These are phyloP conservation scores for Drosophila kepulauana DNA, from an alignment of 1,140 invertebrate genomes.

Conservation along the genomic window DNA sequence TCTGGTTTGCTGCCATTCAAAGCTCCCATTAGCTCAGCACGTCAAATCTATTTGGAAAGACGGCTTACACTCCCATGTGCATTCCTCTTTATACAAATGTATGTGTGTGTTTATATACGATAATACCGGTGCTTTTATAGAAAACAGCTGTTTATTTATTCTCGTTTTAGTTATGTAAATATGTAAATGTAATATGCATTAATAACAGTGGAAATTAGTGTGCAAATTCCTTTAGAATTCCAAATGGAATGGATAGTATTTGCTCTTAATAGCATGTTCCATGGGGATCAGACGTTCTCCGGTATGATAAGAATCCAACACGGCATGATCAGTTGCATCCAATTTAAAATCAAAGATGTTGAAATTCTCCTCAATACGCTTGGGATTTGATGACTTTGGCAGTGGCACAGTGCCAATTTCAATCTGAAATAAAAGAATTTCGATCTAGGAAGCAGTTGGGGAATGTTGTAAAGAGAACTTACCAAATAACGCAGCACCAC, in stretches of 20 bases:
- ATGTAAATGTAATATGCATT: neutral
- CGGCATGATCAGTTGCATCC: slow-evolving; percentile 86
- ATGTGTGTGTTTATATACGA: neutral
- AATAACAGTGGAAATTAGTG: too few relatives aligned
- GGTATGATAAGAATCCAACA: slow-evolving; percentile 87
- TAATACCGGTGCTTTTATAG: neutral
- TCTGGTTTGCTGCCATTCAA: slow-evolving; percentile 2
- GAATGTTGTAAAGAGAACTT: slow-evolving; percentile 48
- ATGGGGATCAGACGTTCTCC: slow-evolving; percentile 80
- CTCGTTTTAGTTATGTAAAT: slow-evolving; percentile 6
- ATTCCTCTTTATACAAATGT: neutral
- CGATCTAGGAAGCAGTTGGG: neutral
- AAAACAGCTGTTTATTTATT: slow-evolving; percentile 3
- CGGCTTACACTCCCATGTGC: neutral
- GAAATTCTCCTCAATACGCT: slow-evolving; percentile 91
- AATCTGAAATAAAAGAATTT: slow-evolving; percentile 85
- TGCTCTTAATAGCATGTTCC: slow-evolving; percentile 85
- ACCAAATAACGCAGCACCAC: slow-evolving; percentile 88
- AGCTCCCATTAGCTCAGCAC: neutral
- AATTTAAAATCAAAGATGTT: slow-evolving; percentile 92
- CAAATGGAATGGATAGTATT: slow-evolving; percentile 88
- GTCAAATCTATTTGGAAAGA: neutral
- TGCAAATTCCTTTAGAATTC: slow-evolving; percentile 80
- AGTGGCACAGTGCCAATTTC: slow-evolving; percentile 92
- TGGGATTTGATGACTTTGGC: slow-evolving; percentile 92